Evolutionary conservation across 2,888 invertebrate species (phyloP), one percentile per base, ranked within the genome.

Genomic region (Thumatha senex): DNA sequence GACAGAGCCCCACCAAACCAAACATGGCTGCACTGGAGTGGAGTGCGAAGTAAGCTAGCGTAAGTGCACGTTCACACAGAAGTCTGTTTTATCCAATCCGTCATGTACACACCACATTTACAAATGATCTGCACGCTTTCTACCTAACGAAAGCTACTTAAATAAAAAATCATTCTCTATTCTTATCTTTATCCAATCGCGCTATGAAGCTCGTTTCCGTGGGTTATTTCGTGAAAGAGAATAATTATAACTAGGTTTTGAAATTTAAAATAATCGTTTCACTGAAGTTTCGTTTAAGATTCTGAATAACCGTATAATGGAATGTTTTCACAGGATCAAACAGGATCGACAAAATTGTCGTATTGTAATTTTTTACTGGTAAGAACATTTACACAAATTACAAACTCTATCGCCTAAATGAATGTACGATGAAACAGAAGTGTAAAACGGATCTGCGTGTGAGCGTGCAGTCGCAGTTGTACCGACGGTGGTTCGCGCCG

Each of bases 401-500:
- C 18, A 24, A 2, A 24, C 5, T 2, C 5, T 4, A 24, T 24
- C 18, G 18, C 18, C 18, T 4, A 24, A 24, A 24, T 24, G 18
- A 2, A 5, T 24, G 5, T 24, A 24, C 18, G 18, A 24, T 24
- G 18, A 24, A 24, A 24, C 18, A 4, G 33, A 10, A 2, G 10
- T 33, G 33, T 33, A 33, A 11, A 7, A 10, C 33, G 33, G 11
- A 33, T 11, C 33, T 33, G 10, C 10, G 33, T 33, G 33, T 33
- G 33, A 10, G 10, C 33, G 33, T 11, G 0, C 4, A 33, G 35
- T 33, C 46, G 35, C 44, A 48, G 42, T 35, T 35, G 52, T 43
- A 53, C 54, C 54, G 59, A 44, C 56, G 70, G 71, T 73, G 72
- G 43, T 58, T 54, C 67, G 11, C 4, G 72, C 74, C 70, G 59